A percentile compares a stretch with the other conserved stretches of the same genome.
Conservation (phyloP, 2,113 vertebrate genomes). For the Pollimyrus isidori region DNA sequence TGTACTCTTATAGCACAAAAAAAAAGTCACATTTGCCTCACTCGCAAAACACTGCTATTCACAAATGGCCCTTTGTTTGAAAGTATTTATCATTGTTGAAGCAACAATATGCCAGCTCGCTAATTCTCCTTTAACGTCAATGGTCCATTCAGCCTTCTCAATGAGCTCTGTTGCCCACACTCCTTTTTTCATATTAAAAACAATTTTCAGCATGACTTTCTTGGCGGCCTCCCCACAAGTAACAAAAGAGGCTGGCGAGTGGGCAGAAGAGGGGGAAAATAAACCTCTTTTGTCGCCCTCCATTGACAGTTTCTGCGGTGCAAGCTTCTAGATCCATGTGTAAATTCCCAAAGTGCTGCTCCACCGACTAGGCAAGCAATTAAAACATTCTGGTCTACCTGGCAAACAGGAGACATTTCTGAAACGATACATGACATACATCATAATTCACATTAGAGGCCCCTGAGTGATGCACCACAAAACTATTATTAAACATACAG, state of each 20-base stretch:
- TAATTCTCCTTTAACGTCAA: constrained; percentile 40
- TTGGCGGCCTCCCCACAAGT: constrained; percentile 29
- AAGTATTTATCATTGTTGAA: constrained; percentile 34
- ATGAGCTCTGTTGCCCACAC: constrained; percentile 28
- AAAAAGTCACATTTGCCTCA: constrained; percentile 29
- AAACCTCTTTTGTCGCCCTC: constrained; percentile 10
- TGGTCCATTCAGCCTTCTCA: constrained; percentile 32
- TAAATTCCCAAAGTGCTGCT: not conserved
- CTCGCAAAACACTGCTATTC: constrained; percentile 19
- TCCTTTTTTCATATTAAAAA: constrained; percentile 27
- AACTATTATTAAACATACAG: not conserved
- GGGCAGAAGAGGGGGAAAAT: not conserved
- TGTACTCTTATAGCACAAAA: constrained; percentile 19
- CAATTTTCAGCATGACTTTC: constrained; percentile 34
- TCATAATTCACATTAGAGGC: not conserved
- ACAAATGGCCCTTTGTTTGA: constrained; percentile 34
- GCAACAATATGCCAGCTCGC: constrained; percentile 35
- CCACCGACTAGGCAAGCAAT: not conserved
- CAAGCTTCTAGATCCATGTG: not conserved
- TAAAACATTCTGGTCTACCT: not conserved
- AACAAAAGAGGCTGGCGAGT: constrained; percentile 17
- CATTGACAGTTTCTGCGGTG: constrained; percentile 3
- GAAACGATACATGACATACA: not conserved
- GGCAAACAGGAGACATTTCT: not conserved
- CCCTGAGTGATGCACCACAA: not conserved